These are phyloP conservation scores for Eudyptes chrysolophus DNA, from an alignment of 2,113 vertebrate species.

Conservation along the genomic window DNA sequence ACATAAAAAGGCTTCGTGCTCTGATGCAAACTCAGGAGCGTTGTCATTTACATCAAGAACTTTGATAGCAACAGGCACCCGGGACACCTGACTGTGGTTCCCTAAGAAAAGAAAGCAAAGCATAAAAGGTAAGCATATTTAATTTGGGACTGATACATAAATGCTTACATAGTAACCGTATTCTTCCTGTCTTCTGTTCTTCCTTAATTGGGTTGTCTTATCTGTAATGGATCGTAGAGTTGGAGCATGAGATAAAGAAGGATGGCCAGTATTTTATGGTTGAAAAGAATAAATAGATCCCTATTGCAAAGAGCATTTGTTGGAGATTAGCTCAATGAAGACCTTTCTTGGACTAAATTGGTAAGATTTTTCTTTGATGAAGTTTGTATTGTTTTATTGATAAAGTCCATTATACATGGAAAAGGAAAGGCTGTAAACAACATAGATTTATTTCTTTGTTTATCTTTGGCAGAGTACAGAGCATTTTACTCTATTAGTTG, in stretches of 20 bases:
- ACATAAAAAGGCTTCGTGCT: constrained; percentile 94
- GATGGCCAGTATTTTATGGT: not conserved
- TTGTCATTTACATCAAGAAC: constrained; percentile 99
- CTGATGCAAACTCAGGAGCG: constrained; percentile 92
- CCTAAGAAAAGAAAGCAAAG: constrained; percentile 76
- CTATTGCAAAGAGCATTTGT: constrained; percentile 48
- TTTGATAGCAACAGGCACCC: constrained; percentile 92
- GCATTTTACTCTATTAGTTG: constrained; percentile 50
- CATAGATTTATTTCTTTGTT: constrained; percentile 62
- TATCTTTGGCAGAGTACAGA: constrained; percentile 32
- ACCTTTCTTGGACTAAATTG: constrained; percentile 50
- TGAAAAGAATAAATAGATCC: constrained; percentile 45
- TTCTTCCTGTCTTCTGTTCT: not conserved
- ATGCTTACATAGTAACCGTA: not conserved
- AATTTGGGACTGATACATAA: not conserved
- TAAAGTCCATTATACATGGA: constrained; percentile 50
- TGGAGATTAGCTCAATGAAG: constrained; percentile 50
- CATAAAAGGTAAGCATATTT: constrained; percentile 8
- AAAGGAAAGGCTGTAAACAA: constrained; percentile 37
- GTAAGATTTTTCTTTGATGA: constrained; percentile 53
- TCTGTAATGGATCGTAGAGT: not conserved
- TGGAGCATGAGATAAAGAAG: not conserved
- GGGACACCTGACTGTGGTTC: constrained; percentile 97
- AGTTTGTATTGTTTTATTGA: constrained; percentile 69
- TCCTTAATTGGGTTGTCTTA: constrained; percentile 19